Base-by-base conservation (phyloP, 1,140 invertebrate genomes). In the Neomicropteryx cornuta region DNA sequence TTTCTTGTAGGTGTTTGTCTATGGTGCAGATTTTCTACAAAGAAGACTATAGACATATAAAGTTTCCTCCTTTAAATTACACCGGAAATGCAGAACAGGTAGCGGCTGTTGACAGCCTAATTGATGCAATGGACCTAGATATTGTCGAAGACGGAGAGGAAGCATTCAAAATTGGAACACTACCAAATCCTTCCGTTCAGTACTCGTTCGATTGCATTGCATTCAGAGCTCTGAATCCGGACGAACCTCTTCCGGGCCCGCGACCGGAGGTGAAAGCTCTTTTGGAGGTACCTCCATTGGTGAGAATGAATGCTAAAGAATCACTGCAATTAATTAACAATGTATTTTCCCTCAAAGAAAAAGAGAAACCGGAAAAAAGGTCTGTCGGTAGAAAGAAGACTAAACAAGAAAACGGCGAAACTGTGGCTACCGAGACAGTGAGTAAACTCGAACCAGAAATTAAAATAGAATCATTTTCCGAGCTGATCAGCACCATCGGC, bases 61-160 rank as follows among this genome's bases (percentile, higher is more conserved):
- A 52, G 22, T 68, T 68, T 37, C 63, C 66, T 29, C 38, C 49
- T 17, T 59, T 57, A 32, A 53, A 61, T 46, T 56, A 51, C 50
- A 23, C 41, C 34, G 55, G 49, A 30, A 53, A 40, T 19, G 41
- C 58, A 40, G 55, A 64, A 39, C 62, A 68, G 51, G 51, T 66
- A 10, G 38, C 60, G 47, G 56, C 57, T 38, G 61, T 69, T 33
- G 64, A 63, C 48, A 51, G 58, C 34, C 48, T 66, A 8, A 67
- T 69, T n/a, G 55, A 51, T 46, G 49, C 57, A 19, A 67, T 66
- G 64, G 57, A 68, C 48, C 50, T 67, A 43, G 58, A 67, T 46
- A 53, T 58, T 31, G 47, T 45, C 5, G 60, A 49, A 55, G 57
- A 66, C 53, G 60, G 58, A 35, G 53, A 49, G 19, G 62, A 66